A percentile compares a stretch with the other conserved stretches of the same genome.
Conservation (phyloP, 2,113 vertebrate genomes). For the Protobothrops flavoviridis region DNA sequence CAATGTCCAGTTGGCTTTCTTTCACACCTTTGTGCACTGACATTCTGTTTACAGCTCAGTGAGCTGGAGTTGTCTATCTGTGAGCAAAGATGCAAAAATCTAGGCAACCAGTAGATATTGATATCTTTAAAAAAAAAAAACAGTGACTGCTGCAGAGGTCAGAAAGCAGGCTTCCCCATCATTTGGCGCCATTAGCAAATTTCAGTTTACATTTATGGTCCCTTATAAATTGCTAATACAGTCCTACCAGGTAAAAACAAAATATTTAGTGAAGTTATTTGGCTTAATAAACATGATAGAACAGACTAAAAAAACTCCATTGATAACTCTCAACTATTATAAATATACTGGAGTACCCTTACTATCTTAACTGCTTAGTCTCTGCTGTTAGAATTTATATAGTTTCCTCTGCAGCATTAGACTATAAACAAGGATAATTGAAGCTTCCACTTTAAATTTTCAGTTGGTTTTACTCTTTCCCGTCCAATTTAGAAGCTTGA, state of each 20-base stretch:
- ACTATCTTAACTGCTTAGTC: neutral
- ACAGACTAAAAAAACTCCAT: neutral
- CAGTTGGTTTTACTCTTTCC: neutral
- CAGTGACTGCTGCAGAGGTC: neutral
- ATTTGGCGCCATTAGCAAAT: neutral
- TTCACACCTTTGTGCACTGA: neutral
- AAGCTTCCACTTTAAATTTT: neutral
- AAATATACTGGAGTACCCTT: neutral
- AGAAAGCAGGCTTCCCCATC: neutral
- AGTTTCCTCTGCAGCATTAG: neutral
- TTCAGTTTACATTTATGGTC: neutral
- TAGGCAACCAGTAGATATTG: neutral
- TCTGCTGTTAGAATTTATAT: neutral
- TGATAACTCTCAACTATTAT: neutral
- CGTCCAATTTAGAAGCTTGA: rapidly evolving
- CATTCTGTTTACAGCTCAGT: slow-evolving; percentile 5
- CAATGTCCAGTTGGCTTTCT: neutral
- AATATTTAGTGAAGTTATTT: neutral
- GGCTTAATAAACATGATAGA: neutral
- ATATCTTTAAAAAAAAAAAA: neutral
- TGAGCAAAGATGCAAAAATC: neutral
- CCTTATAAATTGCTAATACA: neutral
- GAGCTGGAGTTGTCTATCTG: neutral
- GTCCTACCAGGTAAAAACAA: neutral
- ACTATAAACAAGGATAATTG: neutral